A percentile compares a stretch with the other conserved stretches of the same genome.
phyloP scores from a whole-genome alignment of 2,797 vertebrate genomes.

The Prionace glauca region DNA sequence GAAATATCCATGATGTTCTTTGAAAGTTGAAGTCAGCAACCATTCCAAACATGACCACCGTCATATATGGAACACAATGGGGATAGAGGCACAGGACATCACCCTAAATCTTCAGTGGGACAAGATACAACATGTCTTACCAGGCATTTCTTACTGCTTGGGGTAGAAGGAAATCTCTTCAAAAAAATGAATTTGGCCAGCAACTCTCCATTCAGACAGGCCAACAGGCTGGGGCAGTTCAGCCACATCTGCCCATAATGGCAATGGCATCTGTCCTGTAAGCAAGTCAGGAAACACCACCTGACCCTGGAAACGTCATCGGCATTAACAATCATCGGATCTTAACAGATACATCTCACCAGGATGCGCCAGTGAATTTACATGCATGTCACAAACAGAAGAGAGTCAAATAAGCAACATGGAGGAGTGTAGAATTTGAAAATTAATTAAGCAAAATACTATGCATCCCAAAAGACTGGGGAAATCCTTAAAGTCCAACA shows the following conservation, averaged over 20 bases:
- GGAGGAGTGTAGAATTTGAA: too few relatives aligned
- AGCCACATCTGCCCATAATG: background rate
- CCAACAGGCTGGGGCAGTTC: background rate
- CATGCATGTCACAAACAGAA: background rate
- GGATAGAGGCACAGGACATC: background rate
- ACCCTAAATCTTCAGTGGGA: background rate
- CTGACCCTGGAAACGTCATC: background rate
- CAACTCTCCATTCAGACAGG: background rate
- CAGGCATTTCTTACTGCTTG: background rate
- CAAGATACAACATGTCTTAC: background rate
- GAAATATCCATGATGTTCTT: background rate
- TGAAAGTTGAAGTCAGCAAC: background rate
- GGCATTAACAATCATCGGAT: background rate
- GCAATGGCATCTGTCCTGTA: background rate
- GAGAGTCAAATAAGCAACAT: background rate
- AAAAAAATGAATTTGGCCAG: background rate
- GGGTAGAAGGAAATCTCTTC: background rate
- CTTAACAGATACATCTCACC: background rate
- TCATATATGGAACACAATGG: background rate
- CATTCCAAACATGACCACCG: background rate
- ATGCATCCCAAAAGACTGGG: background rate
- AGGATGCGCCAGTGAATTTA: background rate
- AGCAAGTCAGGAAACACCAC: background rate
- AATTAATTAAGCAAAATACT: background rate
- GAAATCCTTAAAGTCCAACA: background rate